Conservation (phyloP, 2,797 vertebrate species). For the Schizopygopsis pylzovi region DNA sequence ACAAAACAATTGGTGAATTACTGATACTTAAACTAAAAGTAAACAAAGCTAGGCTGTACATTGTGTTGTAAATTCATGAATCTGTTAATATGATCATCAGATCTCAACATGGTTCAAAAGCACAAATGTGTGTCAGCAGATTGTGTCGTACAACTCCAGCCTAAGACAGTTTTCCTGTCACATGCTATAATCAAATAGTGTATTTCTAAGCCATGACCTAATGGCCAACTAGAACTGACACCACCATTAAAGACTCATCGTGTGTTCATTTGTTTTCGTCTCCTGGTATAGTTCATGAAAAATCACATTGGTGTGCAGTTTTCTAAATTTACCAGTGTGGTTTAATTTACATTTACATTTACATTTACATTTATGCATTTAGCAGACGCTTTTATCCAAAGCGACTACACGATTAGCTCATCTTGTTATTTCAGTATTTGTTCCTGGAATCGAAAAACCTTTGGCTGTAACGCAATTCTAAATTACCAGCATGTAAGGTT, state of each 20-base stretch:
- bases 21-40: not conserved
- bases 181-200: not conserved
- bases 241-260: not conserved
- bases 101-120: not conserved
- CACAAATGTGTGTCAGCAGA: not conserved
- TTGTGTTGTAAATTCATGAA: not conserved
- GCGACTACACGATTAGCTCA: too few species aligned
- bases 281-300: not conserved
- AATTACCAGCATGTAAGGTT: too few species aligned
- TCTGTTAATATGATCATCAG: not conserved
- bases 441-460: too few species aligned
- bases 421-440: too few species aligned
- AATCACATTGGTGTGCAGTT: not conserved
- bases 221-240: not conserved
- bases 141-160: not conserved
- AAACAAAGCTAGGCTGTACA: not conserved
- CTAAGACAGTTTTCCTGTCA: not conserved
- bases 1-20: not conserved
- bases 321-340: not conserved
- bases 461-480: too few species aligned
- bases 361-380: too few species aligned
- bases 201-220: constrained; percentile 7
- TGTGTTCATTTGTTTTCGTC: not conserved
- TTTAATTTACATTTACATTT: not conserved
- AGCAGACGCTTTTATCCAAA: too few species aligned